phyloP scores from a whole-genome alignment of 2,888 invertebrate genomes.

The Xestia sexstrigata region DNA sequence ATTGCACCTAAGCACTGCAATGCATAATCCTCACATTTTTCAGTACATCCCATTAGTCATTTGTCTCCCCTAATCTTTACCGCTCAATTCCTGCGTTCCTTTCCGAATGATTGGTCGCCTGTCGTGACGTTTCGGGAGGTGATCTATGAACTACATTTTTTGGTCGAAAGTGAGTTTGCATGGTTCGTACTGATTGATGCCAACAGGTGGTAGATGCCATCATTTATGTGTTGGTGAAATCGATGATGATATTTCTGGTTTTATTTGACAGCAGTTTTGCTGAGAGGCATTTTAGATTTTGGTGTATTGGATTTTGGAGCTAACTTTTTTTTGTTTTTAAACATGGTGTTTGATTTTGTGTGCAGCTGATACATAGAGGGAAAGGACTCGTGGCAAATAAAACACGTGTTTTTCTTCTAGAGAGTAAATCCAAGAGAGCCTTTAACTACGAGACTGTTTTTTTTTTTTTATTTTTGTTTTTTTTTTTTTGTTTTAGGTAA shows the following conservation, averaged over 20 bases:
- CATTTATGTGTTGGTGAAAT: slow-evolving; percentile 23
- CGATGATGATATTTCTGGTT: slow-evolving; percentile 11
- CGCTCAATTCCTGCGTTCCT: slow-evolving; percentile 26
- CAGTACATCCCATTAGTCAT: neutral
- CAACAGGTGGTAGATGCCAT: slow-evolving; percentile 33
- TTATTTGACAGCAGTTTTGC: slow-evolving; percentile 5
- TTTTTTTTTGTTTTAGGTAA: too few species aligned
- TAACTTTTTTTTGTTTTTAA: neutral
- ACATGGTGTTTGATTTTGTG: neutral
- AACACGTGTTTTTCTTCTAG: too few species aligned
- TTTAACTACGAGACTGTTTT: too few species aligned
- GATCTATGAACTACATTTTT: slow-evolving; percentile 43
- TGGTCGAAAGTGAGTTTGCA: slow-evolving; percentile 21
- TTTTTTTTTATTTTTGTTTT: too few species aligned
- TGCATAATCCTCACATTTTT: neutral
- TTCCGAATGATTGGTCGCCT: slow-evolving; percentile 31
- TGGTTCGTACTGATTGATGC: slow-evolving; percentile 31
- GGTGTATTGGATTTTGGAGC: neutral
- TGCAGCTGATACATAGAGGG: too few species aligned
- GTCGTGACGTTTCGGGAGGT: slow-evolving; percentile 14
- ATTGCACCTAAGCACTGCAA: neutral
- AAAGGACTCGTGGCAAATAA: too few species aligned
- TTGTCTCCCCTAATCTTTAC: slow-evolving; percentile 17
- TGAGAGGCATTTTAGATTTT: neutral
- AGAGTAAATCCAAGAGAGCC: too few species aligned